These are phyloP conservation scores for Catharus ustulatus DNA, from an alignment of 2,797 vertebrate species.

Conservation along the genomic window DNA sequence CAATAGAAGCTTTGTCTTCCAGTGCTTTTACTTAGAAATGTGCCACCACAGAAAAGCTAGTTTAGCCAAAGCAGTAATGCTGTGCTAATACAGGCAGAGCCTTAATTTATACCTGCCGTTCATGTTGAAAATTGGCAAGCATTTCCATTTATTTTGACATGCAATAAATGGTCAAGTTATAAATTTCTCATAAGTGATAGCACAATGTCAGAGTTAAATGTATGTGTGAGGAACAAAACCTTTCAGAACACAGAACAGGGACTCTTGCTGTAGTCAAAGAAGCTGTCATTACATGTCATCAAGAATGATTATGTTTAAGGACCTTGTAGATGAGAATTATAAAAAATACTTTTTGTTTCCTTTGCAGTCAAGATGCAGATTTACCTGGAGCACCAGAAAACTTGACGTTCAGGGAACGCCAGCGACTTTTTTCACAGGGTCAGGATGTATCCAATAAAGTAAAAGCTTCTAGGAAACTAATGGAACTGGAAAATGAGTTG, in stretches of 20 bases:
- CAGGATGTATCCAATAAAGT: constrained; percentile 98
- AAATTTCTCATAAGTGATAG: background rate
- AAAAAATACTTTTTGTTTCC: background rate
- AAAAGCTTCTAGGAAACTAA: constrained; percentile 95
- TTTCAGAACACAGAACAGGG: background rate
- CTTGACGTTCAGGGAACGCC: constrained; percentile 95
- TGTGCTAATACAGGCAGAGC: background rate
- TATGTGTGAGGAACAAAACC: background rate
- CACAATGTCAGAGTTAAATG: background rate
- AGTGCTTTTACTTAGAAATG: background rate
- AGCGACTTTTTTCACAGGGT: constrained; percentile 98
- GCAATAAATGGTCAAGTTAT: background rate
- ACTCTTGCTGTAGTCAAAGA: background rate
- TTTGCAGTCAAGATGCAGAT: constrained; percentile 87
- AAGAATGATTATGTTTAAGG: background rate
- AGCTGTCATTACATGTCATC: background rate
- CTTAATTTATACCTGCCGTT: background rate
- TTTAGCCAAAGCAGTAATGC: background rate
- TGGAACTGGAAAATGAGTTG: constrained; percentile 97
- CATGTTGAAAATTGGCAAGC: background rate
- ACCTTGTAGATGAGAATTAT: background rate
- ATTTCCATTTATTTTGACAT: background rate
- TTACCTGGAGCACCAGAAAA: constrained; percentile 89
- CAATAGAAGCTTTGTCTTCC: background rate
- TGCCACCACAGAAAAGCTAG: background rate